phyloP scores from a whole-genome alignment of 2,888 invertebrate species.

The Heteromyza rotundicornis region DNA sequence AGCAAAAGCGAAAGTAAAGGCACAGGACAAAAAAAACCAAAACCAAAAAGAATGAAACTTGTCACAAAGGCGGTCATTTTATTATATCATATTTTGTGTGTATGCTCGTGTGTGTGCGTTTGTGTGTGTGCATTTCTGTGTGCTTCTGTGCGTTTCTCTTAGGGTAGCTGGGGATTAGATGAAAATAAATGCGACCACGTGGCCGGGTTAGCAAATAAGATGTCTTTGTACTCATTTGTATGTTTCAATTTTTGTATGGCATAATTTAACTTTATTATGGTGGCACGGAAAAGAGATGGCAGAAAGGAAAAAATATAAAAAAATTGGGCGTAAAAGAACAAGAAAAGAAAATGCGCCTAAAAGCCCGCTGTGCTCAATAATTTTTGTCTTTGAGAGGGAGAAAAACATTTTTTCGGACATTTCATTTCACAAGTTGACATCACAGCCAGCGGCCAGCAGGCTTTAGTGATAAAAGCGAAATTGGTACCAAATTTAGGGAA shows the following conservation, averaged over 20 bases:
- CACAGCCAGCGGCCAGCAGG: too few relatives aligned
- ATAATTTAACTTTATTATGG: conserved; percentile 11
- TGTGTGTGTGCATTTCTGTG: background rate
- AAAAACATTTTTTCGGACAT: too few relatives aligned
- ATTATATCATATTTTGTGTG: background rate
- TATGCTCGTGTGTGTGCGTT: background rate
- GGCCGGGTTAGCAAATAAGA: background rate
- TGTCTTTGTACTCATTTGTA: background rate
- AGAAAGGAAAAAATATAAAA: background rate
- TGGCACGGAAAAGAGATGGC: background rate
- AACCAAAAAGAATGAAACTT: too few relatives aligned
- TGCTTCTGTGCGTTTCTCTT: background rate
- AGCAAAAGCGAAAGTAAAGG: too few relatives aligned
- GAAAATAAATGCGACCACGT: background rate
- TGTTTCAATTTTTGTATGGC: background rate
- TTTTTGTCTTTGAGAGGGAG: background rate
- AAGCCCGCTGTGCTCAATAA: conserved; percentile 6
- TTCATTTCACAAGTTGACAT: too few relatives aligned
- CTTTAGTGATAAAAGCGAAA: too few relatives aligned
- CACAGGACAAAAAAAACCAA: too few relatives aligned
- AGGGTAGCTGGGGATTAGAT: background rate
- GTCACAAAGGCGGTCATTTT: too few relatives aligned
- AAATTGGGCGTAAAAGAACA: too few relatives aligned
- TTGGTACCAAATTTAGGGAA: too few relatives aligned
- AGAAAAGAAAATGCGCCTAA: too few relatives aligned